Evolutionary conservation across 2,888 invertebrate genomes (phyloP), one percentile per base, ranked within the genome.

Genomic region (Nesidiocoris tenuis): DNA sequence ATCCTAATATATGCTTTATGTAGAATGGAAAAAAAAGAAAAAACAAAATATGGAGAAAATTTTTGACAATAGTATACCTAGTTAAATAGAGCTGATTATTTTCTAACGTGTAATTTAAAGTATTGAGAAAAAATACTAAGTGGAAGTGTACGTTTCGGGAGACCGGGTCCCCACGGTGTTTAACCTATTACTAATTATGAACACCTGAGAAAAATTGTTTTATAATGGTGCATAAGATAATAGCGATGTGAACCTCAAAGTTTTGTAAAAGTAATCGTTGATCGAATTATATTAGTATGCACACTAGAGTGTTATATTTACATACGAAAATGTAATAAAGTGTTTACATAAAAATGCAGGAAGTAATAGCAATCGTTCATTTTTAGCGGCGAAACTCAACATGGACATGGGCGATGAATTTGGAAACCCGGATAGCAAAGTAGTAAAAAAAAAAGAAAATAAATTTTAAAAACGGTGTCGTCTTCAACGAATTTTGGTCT

Each of bases 241-340:
- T 77, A 77, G 75, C 56, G 66, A 77, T 77, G 66, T 77, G 77
- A 74, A 76, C 76, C 77, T 77, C 77, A 77, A 72, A 61, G 72
- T 77, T 77, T 77, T 77, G 75, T 77, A 77, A 72, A 74, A 77
- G 65, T 75, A 63, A 75, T 75, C 75, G 77, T 75, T 77, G 77
- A 77, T 77, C 77, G 77, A 77, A 77, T 77, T 77, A 77, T 77
- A 77, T 77, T 75, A 77, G 75, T 65, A 75, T 77, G 77, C 77
- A 77, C 75, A 75, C 63, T 75, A 75, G 75, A 71, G 70, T 63
- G 75, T 77, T 72, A 75, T 75, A 75, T 77, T 75, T 72, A 68
- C 61, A 57, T 75, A 74, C 70, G 70, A 25, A n/a, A 65, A 72
- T 72, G 72, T 72, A 72, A 39, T 72, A 61, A 61, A 22, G 61